phyloP scores from a whole-genome alignment of 1,140 invertebrate species.

The Trinorchestia longiramus region DNA sequence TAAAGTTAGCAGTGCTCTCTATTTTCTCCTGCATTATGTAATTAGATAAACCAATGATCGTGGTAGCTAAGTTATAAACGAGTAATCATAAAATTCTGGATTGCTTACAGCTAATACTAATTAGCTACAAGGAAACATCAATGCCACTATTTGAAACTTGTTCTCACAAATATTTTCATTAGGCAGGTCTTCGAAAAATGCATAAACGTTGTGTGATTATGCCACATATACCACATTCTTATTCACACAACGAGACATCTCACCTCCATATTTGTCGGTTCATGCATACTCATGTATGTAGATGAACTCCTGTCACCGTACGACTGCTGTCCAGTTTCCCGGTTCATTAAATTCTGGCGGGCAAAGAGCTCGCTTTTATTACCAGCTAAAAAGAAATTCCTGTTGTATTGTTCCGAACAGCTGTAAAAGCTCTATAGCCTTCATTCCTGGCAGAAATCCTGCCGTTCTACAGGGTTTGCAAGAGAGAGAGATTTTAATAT shows the following conservation, averaged over 20 bases:
- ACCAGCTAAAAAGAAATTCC: conserved; percentile 29
- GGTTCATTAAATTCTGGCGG: conserved; percentile 40
- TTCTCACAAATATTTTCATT: neutral
- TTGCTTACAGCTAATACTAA: too few relatives aligned
- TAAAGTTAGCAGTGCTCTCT: too few relatives aligned
- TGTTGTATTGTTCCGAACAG: conserved; percentile 46
- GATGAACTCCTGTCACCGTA: neutral
- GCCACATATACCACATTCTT: neutral
- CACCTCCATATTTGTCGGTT: neutral
- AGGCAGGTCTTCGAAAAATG: neutral
- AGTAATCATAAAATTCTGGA: too few relatives aligned
- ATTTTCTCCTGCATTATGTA: too few relatives aligned
- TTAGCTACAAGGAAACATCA: neutral
- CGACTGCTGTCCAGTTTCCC: neutral
- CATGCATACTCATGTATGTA: conserved; percentile 29
- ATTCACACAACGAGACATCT: neutral
- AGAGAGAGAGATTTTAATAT: neutral
- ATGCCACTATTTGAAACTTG: neutral
- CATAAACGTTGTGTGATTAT: too few relatives aligned
- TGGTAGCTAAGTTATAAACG: too few relatives aligned
- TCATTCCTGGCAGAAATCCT: neutral
- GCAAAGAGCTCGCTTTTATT: conserved; percentile 28
- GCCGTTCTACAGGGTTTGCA: neutral
- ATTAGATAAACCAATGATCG: too few relatives aligned
- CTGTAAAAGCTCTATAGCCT: conserved; percentile 42